Evolutionary conservation across 2,113 vertebrate species (phyloP), one percentile per base, ranked within the genome.

Genomic region (Heterotilapia buettikoferi): DNA sequence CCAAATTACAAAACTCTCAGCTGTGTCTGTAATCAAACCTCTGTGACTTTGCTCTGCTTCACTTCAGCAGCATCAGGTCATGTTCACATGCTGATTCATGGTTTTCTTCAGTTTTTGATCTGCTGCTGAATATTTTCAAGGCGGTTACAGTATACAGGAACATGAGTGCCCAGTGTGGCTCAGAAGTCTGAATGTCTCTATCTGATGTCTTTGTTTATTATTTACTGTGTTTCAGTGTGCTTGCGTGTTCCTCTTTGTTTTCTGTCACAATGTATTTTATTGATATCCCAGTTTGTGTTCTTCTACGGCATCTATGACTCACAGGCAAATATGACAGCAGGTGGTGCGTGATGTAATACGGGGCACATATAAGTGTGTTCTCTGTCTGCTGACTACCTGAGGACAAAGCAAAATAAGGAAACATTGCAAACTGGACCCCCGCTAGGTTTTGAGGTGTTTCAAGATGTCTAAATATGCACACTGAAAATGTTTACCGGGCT

Each of bases 261-360:
- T 86, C 86, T 88, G 90, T 94, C 91, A 90, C 87, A 86, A 68
- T 82, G 81, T 63, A 76, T 91, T 88, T 86, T 26, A 68, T 84
- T 47, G 73, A 82, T 87, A 84, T 88, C 73, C 71, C 66, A 81
- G 78, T 92, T 84, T 90, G 90, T 86, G 84, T 90, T 53, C 85
- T 79, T 90, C 76, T 76, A 50, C 87, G 24, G 88, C 82, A 83
- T 84, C 85, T 57, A 85, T 94, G 91, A 94, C 89, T 93, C 93
- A 92, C 85, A 90, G 86, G 78, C 61, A 88, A 59, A 91, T 86
- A 84, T 47, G 54, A 61, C 92, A 86, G 92, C 88, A 88, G 93
- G 93, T 80, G 88, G 89, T 86, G 29, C 73, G 83, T 93, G 92
- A 94, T 92, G 91, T 92, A n/a, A 90, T 88, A 85, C 63, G 45